These are phyloP conservation scores for Varanus komodoensis DNA, from an alignment of 2,113 vertebrate species.

Conservation along the genomic window DNA sequence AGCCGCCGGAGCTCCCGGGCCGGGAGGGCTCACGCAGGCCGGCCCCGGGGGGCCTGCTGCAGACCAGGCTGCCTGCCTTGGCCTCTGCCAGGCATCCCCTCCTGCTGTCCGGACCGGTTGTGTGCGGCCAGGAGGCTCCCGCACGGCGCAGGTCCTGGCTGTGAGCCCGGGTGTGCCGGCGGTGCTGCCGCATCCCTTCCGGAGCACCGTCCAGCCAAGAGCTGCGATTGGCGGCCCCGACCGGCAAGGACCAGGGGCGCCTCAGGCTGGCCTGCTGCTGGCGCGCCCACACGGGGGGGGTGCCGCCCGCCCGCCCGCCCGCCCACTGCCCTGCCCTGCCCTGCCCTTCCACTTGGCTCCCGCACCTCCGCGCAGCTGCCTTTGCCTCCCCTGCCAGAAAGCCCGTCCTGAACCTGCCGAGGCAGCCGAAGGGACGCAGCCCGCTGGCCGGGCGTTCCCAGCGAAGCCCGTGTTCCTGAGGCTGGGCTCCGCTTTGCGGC, in stretches of 20 bases:
- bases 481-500: background rate
- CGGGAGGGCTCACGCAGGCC: background rate
- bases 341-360: background rate
- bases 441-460: no score
- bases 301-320: no score
- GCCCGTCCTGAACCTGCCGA: background rate
- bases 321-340: no score
- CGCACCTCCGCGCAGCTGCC: background rate
- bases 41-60: no score
- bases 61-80: background rate
- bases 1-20: background rate
- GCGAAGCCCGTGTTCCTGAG: no score
- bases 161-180: background rate
- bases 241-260: background rate
- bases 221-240: rapidly evolving
- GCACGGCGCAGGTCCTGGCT: background rate
- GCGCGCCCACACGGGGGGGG: no score
- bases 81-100: background rate
- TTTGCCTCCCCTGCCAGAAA: background rate
- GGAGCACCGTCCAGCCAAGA: background rate
- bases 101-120: background rate
- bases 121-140: background rate
- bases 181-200: no score
- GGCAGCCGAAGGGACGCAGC: background rate
- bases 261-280: no score